phyloP scores from a whole-genome alignment of 2,888 invertebrate species.

The Catocala sponsa region DNA sequence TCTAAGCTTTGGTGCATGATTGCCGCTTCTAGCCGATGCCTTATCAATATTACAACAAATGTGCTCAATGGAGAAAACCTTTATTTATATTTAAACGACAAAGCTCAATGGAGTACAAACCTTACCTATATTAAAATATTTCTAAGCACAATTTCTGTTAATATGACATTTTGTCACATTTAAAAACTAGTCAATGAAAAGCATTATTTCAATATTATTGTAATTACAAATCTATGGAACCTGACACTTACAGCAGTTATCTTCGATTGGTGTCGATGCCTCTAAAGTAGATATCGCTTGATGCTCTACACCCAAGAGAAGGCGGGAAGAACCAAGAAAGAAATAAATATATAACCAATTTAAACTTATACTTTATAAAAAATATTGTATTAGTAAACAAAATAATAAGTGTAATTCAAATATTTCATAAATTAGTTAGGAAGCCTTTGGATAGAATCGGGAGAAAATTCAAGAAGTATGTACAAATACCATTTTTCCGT shows the following conservation, averaged over 20 bases:
- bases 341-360: conserved; percentile 35
- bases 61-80: no score
- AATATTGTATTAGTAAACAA: conserved; percentile 6
- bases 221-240: conserved; percentile 3
- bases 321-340: conserved; percentile 40
- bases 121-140: no score
- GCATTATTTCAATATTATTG: not conserved
- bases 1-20: no score
- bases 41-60: no score
- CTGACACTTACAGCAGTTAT: conserved; percentile 47
- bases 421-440: not conserved
- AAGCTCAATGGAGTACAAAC: no score
- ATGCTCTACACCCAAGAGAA: conserved; percentile 40
- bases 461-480: no score
- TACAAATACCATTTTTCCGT: no score
- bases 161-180: not conserved
- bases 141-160: no score
- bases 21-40: no score
- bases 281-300: conserved; percentile 49
- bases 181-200: not conserved
- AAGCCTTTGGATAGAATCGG: no score
- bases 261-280: conserved; percentile 48
- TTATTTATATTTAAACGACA: no score
- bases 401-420: not conserved
- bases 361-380: not conserved